A percentile compares a stretch with the other conserved stretches of the same genome.
Conservation (phyloP, 2,113 vertebrate species). For the Misgurnus anguillicaudatus region DNA sequence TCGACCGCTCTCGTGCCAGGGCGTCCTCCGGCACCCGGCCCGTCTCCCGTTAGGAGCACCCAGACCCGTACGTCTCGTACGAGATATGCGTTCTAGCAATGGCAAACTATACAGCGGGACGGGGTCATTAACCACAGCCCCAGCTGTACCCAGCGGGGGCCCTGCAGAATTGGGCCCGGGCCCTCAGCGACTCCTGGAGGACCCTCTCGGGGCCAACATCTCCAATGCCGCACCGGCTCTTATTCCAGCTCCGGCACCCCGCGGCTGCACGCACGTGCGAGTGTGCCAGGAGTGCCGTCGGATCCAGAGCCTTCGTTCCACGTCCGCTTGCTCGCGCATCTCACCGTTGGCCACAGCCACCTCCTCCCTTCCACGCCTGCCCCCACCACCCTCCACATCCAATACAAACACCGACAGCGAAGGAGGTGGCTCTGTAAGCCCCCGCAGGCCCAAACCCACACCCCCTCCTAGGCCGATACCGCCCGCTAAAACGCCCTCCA, state of each 20-base stretch:
- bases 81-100: conserved; percentile 86
- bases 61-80: conserved; percentile 75
- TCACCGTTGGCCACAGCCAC: conserved; percentile 58
- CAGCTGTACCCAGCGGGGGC: conserved; percentile 56
- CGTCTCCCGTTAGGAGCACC: conserved; percentile 66
- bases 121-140: conserved; percentile 70
- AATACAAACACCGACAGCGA: conserved; percentile 62
- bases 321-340: conserved; percentile 61
- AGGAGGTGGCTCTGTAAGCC: conserved; percentile 75
- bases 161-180: conserved; percentile 73
- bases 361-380: conserved; percentile 64
- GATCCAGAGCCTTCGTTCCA: conserved; percentile 84
- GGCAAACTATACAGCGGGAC: conserved; percentile 83
- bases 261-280: conserved; percentile 73
- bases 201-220: conserved; percentile 73
- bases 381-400: conserved; percentile 55
- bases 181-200: conserved; percentile 84
- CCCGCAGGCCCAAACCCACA: conserved; percentile 68
- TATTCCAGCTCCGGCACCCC: conserved; percentile 42
- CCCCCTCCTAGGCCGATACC: conserved; percentile 78
- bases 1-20: conserved; percentile 68
- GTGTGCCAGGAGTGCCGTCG: conserved; percentile 86
- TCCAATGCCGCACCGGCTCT: conserved; percentile 62
- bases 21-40: conserved; percentile 65
- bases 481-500: conserved; percentile 78